Percentiles rank a stretch among this genome's conserved stretches.
Evolutionary conservation across 2,888 invertebrate species (phyloP).

Genomic region (Campaea margaritaria): DNA sequence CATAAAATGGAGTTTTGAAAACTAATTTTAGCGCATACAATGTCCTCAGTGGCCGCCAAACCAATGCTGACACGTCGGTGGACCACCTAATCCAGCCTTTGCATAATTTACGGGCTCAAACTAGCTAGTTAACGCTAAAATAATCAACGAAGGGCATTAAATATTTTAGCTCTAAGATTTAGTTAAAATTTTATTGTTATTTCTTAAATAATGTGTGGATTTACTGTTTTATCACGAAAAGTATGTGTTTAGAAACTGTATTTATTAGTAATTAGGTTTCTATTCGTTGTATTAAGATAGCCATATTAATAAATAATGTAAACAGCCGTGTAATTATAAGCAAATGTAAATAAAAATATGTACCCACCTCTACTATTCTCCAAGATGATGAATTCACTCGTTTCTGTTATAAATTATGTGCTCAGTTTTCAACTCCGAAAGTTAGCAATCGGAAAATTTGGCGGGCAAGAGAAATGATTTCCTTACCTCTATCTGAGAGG

Average conservation of each 20-base stretch:
- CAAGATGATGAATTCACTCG: too few species aligned
- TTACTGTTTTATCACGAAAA: too few species aligned
- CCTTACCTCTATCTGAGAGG: conserved; percentile 50
- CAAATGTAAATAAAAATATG: too few species aligned
- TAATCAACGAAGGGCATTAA: not conserved
- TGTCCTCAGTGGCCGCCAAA: conserved; percentile 13
- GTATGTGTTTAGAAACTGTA: too few species aligned
- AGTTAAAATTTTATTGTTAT: too few species aligned
- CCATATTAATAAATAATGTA: too few species aligned
- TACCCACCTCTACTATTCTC: too few species aligned
- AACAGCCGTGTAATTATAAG: too few species aligned
- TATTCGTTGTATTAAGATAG: too few species aligned
- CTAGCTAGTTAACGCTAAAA: conserved; percentile 7
- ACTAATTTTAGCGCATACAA: conserved; percentile 6
- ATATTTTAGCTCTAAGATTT: too few species aligned
- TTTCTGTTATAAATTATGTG: not conserved
- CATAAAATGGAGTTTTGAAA: conserved; percentile 14
- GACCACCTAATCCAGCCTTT: conserved; percentile 19
- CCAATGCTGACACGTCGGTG: conserved; percentile 20
- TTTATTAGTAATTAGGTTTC: too few species aligned
- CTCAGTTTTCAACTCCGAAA: conserved; percentile 12
- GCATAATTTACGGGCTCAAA: conserved; percentile 10
- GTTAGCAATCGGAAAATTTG: conserved; percentile 40
- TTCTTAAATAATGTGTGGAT: too few species aligned
- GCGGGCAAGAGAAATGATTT: conserved; percentile 48